These are phyloP conservation scores for Eupithecia pulchellata DNA, from an alignment of 2,888 invertebrate species.

Conservation along the genomic window DNA sequence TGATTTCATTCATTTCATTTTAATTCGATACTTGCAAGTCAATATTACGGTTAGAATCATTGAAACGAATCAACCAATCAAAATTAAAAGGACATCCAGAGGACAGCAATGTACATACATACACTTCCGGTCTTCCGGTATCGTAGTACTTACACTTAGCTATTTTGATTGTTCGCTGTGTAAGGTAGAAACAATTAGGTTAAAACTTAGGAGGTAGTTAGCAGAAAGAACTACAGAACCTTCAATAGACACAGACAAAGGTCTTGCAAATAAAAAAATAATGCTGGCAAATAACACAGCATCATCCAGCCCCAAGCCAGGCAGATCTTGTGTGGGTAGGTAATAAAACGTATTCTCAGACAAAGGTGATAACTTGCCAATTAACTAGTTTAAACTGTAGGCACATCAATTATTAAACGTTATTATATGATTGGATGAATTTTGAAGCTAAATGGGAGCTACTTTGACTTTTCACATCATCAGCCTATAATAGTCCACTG, in stretches of 20 bases:
- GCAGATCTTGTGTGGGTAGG: no score
- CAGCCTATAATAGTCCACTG: no score
- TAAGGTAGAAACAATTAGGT: background rate
- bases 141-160: background rate
- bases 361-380: slow-evolving; percentile 3
- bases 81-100: background rate
- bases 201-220: background rate
- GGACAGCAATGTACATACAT: background rate
- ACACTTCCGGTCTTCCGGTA: background rate
- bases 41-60: background rate
- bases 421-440: no score
- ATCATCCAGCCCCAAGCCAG: no score
- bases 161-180: background rate
- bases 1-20: no score
- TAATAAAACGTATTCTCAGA: no score
- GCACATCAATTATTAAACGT: no score
- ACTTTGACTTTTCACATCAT: no score
- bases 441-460: no score
- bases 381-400: background rate
- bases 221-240: background rate
- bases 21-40: background rate
- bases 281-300: no score
- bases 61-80: no score
- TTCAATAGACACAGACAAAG: background rate
- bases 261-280: no score